Conservation (phyloP, 2,888 invertebrate species). For the Mythimna vitellina region DNA sequence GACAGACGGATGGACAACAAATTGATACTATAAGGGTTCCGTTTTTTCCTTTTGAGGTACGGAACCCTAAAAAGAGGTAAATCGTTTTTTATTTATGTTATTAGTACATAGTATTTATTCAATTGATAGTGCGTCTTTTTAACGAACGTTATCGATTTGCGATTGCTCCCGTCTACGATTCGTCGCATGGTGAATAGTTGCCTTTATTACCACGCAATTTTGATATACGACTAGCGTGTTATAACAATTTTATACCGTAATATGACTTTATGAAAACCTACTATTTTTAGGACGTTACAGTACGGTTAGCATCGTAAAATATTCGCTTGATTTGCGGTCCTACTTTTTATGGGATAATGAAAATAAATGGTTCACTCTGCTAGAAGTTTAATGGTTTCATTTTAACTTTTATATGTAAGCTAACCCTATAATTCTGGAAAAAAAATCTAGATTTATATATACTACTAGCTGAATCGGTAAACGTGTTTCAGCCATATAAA, state of each 20-base stretch:
- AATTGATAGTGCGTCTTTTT: background rate
- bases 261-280: conserved; percentile 44
- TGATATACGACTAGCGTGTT: conserved; percentile 40
- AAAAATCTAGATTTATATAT: conserved; percentile 20
- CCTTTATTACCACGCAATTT: conserved; percentile 32
- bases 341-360: conserved; percentile 58
- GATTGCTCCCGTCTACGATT: background rate
- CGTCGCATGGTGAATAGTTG: conserved; percentile 8
- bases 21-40: too few species aligned
- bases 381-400: conserved; percentile 43
- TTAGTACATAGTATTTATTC: background rate
- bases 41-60: too few species aligned
- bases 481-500: too few species aligned
- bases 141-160: background rate
- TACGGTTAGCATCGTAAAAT: conserved; percentile 46
- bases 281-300: conserved; percentile 29
- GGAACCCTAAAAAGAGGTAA: too few species aligned
- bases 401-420: conserved; percentile 18
- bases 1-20: too few species aligned
- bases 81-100: too few species aligned
- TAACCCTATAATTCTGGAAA: conserved; percentile 3
- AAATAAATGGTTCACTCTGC: conserved; percentile 56
- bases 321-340: conserved; percentile 51
- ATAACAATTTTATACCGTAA: conserved; percentile 38
- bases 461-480: too few species aligned